Conservation (phyloP, 2,888 invertebrate species). For the Apamea monoglypha region DNA sequence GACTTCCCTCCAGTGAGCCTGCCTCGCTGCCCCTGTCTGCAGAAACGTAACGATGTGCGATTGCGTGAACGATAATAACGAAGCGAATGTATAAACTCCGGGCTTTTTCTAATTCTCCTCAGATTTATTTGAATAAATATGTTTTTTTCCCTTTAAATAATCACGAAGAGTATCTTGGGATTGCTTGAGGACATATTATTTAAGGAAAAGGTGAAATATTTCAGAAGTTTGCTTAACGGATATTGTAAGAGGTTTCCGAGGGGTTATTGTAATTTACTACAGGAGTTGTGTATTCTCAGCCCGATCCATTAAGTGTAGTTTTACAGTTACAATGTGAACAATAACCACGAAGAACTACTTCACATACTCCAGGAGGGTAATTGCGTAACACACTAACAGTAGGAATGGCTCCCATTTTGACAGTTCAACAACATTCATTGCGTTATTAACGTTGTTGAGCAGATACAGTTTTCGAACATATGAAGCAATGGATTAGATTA, state of each 20-base stretch:
- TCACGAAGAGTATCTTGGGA: slow-evolving; percentile 5
- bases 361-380: no score
- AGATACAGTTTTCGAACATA: no score
- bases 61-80: slow-evolving; percentile 59
- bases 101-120: slow-evolving; percentile 39
- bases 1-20: slow-evolving; percentile 21
- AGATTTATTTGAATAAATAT: slow-evolving; percentile 46
- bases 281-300: background rate
- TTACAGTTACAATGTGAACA: no score
- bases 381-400: no score
- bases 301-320: background rate
- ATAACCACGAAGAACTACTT: background rate
- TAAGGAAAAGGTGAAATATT: slow-evolving; percentile 8
- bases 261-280: background rate
- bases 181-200: slow-evolving; percentile 33
- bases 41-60: slow-evolving; percentile 56
- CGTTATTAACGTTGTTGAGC: no score
- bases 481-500: no score
- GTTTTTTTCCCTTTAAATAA: slow-evolving; percentile 26
- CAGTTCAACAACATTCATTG: no score
- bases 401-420: no score
- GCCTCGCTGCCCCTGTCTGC: slow-evolving; percentile 48
- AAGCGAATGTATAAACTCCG: slow-evolving; percentile 21
- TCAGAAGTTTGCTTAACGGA: slow-evolving; percentile 1
- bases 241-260: background rate